phyloP scores from a whole-genome alignment of 2,113 vertebrate species.

The Podocnemis expansa region DNA sequence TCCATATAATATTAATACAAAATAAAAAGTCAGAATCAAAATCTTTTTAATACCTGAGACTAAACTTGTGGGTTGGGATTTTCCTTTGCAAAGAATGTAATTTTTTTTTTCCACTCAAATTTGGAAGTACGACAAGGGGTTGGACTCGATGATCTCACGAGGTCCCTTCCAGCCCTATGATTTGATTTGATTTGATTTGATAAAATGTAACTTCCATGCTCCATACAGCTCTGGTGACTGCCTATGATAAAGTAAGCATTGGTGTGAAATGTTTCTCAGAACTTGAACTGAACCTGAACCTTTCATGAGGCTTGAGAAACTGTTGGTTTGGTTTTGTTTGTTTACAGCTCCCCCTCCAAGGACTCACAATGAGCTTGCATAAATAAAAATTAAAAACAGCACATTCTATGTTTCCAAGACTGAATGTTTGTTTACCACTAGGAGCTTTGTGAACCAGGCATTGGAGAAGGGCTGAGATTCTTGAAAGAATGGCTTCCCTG shows the following conservation, averaged over 20 bases:
- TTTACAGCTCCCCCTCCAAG: not conserved
- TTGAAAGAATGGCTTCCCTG: not conserved
- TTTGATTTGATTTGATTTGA: too few relatives aligned
- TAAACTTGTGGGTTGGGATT: not conserved
- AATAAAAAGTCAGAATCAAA: not conserved
- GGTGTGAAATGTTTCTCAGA: not conserved
- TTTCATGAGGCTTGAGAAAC: not conserved
- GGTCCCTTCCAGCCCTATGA: too few relatives aligned
- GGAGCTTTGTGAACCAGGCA: not conserved
- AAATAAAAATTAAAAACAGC: not conserved
- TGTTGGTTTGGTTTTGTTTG: not conserved
- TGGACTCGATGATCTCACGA: too few relatives aligned
- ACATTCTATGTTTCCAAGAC: not conserved
- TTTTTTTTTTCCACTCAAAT: not conserved
- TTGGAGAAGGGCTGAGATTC: not conserved
- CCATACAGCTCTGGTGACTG: not conserved
- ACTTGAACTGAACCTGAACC: not conserved
- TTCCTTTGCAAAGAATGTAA: not conserved
- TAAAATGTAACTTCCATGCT: not conserved
- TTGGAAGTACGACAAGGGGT: constrained; percentile 8
- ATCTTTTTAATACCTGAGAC: not conserved
- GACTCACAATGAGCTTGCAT: fast-evolving
- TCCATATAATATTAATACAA: constrained; percentile 22
- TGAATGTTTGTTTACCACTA: not conserved
- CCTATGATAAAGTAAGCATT: not conserved